Percentiles rank a stretch among this genome's conserved stretches.
Evolutionary conservation across 2,113 vertebrate species (phyloP).

Genomic region (Cryptoleucopteryx plumbea): DNA sequence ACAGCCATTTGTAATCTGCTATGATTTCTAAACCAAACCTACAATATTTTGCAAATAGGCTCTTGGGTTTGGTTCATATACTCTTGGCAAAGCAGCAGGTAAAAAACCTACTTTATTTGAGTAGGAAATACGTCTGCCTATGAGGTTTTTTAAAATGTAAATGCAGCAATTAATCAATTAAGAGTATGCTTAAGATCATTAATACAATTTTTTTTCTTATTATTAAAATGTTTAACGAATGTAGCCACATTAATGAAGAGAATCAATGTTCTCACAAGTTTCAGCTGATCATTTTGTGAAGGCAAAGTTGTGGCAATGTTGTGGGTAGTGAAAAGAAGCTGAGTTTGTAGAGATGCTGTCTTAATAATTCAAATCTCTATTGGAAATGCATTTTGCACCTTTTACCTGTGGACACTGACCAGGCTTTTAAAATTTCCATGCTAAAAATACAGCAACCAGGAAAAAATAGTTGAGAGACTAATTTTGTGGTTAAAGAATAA

Average conservation of each 20-base stretch:
- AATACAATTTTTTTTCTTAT: not conserved
- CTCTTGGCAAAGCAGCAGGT: not conserved
- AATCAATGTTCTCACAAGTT: not conserved
- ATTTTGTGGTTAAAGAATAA: not conserved
- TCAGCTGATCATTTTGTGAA: not conserved
- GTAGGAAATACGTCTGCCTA: not conserved
- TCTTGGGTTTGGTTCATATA: not conserved
- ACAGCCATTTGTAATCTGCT: not conserved
- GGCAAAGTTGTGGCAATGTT: not conserved
- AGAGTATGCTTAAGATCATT: not conserved
- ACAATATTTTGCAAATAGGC: not conserved
- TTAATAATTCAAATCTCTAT: not conserved
- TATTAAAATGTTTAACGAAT: not conserved
- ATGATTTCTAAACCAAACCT: not conserved
- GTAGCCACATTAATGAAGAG: not conserved
- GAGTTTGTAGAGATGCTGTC: not conserved
- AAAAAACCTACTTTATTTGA: not conserved
- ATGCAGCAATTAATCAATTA: not conserved
- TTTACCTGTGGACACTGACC: too few species aligned
- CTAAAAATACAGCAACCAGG: not conserved
- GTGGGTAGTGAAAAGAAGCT: not conserved
- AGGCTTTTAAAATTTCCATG: not conserved
- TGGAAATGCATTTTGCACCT: not conserved
- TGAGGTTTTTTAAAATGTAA: rapidly evolving
- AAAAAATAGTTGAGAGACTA: not conserved